Base-by-base conservation (phyloP, 2,888 invertebrate genomes). In the Hetaerina titia region DNA sequence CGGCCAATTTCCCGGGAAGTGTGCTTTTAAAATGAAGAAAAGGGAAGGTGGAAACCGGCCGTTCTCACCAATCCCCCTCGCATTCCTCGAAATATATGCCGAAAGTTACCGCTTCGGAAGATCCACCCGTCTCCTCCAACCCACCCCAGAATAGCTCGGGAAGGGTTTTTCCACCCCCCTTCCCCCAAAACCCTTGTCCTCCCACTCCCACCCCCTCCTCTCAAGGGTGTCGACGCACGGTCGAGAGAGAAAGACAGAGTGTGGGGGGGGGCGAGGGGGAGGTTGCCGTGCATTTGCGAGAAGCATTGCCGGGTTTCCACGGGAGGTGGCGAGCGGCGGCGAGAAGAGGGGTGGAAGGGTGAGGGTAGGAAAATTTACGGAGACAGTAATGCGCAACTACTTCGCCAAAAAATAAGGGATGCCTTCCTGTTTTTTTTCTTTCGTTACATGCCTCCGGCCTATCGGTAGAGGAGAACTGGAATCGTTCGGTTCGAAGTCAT, bases 1-100 rank as follows among this genome's bases (percentile, higher is more conserved):
- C 81, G 45, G 45, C 45, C 81, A 81, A 81, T 81, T 81, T 81
- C 81, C 81, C 8, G 25, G 25, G 81, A 81, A 81, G 81, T 81
- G 81, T 22, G 81, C 81, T 81, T 81, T 81, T 31, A 31, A 31
- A 81, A 81, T 81, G 81, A 31, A 81, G 25, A 81, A 81, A 69
- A 81, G 81, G 74, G 81, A 81, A 81, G 81, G 81, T 81, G 81
- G 69, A 69, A 69, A 69, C 19, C 8, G 69, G 31, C 31, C 81
- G 31, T 81, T 69, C 81, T n/a, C 81, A 31, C 81, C 25, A 13
- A 31, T 81, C 15, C 25, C 74, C 81, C 81, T 45, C 81, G 81
- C 81, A 81, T 81, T 31, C 81, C 31, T 81, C 81, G 31, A 81
- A 81, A 56, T 89, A 56, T 89, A 58, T 58, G 57, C 89, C 57